Evolutionary conservation across 2,797 vertebrate species (phyloP).

Genomic region (Takifugu rubripes): DNA sequence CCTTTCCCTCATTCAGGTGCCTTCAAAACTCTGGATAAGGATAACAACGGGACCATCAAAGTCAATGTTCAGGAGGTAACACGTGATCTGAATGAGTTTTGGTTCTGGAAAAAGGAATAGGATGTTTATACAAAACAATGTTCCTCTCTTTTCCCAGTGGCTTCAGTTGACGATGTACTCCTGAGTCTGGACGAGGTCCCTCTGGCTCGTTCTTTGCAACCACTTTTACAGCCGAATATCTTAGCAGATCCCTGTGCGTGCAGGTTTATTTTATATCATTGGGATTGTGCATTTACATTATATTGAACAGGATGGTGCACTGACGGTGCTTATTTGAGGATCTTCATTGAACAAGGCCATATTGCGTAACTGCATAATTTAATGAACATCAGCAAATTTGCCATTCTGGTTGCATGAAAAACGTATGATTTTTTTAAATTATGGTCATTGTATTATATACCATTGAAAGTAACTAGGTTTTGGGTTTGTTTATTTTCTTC

Average conservation of each 20-base stretch:
- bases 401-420: not conserved
- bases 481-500: constrained; percentile 14
- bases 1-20: constrained; percentile 68
- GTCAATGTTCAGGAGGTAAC: constrained; percentile 87
- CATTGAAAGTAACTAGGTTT: not conserved
- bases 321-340: not conserved
- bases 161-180: constrained; percentile 96
- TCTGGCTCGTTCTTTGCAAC: constrained; percentile 28
- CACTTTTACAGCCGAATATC: constrained; percentile 28
- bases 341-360: not conserved
- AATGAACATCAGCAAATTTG: not conserved
- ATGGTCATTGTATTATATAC: not conserved
- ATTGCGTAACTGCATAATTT: too few species aligned
- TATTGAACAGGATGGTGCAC: constrained; percentile 2
- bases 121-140: not conserved
- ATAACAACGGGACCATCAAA: constrained; percentile 79
- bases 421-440: not conserved
- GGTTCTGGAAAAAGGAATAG: not conserved
- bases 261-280: constrained; percentile 23
- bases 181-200: constrained; percentile 58
- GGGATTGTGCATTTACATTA: constrained; percentile 2
- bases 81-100: constrained; percentile 6
- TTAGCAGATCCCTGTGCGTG: constrained; percentile 1
- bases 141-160: constrained; percentile 76
- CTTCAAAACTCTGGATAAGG: constrained; percentile 87